Conservation (phyloP, 2,888 invertebrate genomes). For the Balanococcus diminutus region DNA sequence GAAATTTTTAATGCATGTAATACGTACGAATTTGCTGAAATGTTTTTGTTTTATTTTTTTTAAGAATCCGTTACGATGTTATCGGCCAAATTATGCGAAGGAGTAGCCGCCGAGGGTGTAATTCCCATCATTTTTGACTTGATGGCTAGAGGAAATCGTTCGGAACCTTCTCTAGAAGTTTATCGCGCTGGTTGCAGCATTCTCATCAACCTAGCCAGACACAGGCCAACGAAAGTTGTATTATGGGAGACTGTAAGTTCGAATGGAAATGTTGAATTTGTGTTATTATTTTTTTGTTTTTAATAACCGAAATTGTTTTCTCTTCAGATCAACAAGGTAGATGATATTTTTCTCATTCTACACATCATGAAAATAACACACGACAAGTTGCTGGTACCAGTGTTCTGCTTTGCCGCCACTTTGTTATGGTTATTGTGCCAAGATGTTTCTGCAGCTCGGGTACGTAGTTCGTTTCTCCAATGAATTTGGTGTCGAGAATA, state of each 20-base stretch:
- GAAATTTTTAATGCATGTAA: background rate
- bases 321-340: slow-evolving; percentile 41
- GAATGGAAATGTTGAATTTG: background rate
- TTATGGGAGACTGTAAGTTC: slow-evolving; percentile 49
- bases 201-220: slow-evolving; percentile 55
- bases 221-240: slow-evolving; percentile 38
- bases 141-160: slow-evolving; percentile 56
- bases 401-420: slow-evolving; percentile 45
- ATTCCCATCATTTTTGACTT: slow-evolving; percentile 55
- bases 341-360: slow-evolving; percentile 27
- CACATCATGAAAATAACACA: slow-evolving; percentile 53
- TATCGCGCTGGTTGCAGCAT: slow-evolving; percentile 55
- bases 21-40: background rate
- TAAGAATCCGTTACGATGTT: slow-evolving; percentile 48
- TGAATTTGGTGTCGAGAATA: background rate
- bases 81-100: slow-evolving; percentile 54
- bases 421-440: slow-evolving; percentile 51
- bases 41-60: background rate
- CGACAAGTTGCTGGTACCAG: background rate
- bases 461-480: background rate
- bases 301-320: background rate
- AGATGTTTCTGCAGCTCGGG: slow-evolving; percentile 30
- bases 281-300: background rate
- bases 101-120: slow-evolving; percentile 43
- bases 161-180: slow-evolving; percentile 55